Evolutionary conservation across 2,797 vertebrate genomes (phyloP), one percentile per base, ranked within the genome.

Genomic region (Coluber constrictor): DNA sequence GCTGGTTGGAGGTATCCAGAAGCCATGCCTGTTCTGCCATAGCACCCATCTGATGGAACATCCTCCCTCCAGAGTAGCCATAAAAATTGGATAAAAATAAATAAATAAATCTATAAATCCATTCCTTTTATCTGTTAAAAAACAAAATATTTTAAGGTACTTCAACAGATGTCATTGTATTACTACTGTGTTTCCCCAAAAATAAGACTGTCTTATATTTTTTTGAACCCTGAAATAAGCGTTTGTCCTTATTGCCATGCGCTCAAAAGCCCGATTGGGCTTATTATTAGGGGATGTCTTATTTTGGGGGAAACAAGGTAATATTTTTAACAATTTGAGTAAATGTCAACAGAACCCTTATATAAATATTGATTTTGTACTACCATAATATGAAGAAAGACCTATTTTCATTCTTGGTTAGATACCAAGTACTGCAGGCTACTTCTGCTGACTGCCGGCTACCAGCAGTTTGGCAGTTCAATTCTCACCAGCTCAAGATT

Each of bases 301-400:
- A 51, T 8, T 51, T 51, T 8, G 47, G 47, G 6, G 47, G 1
- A 8, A 51, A 51, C 47, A 51, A 6, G 47, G 47, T 6, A 51
- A 51, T 51, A 51, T 93, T 95, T 90, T 96, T 95, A 96, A 92
- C 94, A 90, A 83, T 87, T 90, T 92, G 74, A 92, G 93, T 95
- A 95, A 95, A 91, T 79, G 95, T 96, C 94, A 93, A 92, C 66
- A 0, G 18, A 94, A 93, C 57, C n/a, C 90, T 93, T 95, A 95
- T 96, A 91, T 92, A 88, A 95, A 96, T 95, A 96, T 96, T 96
- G 79, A 87, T 95, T 10, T 91, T 94, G 87, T 55, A 87, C 95
- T 61, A 88, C 96, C 95, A 96, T 93, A 86, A 96, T 86, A 92
- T 91, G 92, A 96, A 96, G 94, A 96, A 97, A 96, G 94, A 91